Evolutionary conservation across 1,140 invertebrate species (phyloP).

Genomic region (Bicyclus anynana): DNA sequence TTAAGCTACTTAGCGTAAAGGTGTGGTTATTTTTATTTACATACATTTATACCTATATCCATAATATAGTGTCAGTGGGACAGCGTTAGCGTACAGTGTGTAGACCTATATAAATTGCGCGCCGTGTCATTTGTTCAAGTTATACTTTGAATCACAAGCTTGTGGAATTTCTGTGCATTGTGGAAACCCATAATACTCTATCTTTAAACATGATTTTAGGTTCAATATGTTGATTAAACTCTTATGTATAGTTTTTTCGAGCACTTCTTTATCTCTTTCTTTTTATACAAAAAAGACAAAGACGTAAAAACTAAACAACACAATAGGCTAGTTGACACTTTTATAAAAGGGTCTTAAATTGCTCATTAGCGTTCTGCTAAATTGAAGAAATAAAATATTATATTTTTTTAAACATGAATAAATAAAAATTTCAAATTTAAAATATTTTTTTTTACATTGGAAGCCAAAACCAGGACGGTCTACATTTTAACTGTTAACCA

Average conservation of each 20-base stretch:
- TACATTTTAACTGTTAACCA: no score
- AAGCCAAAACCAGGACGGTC: no score
- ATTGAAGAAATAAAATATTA: no score
- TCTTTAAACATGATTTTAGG: background rate
- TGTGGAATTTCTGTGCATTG: constrained; percentile 1
- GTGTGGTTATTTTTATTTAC: background rate
- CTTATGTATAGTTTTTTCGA: no score
- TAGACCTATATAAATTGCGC: background rate
- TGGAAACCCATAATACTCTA: background rate
- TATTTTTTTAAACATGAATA: no score
- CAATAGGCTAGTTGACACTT: no score
- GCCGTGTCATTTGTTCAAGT: background rate
- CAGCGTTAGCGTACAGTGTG: constrained; percentile 11
- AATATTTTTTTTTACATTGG: no score
- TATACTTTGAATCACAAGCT: constrained; percentile 11
- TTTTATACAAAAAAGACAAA: background rate
- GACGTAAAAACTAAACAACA: no score
- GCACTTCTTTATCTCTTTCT: background rate
- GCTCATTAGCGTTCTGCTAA: no score
- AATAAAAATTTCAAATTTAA: no score
- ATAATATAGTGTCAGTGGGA: constrained; percentile 8
- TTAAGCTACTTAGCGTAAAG: background rate
- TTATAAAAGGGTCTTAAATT: no score
- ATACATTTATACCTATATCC: background rate
- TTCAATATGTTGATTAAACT: background rate